phyloP scores from a whole-genome alignment of 2,888 invertebrate species.

The Calameuta pallipes region DNA sequence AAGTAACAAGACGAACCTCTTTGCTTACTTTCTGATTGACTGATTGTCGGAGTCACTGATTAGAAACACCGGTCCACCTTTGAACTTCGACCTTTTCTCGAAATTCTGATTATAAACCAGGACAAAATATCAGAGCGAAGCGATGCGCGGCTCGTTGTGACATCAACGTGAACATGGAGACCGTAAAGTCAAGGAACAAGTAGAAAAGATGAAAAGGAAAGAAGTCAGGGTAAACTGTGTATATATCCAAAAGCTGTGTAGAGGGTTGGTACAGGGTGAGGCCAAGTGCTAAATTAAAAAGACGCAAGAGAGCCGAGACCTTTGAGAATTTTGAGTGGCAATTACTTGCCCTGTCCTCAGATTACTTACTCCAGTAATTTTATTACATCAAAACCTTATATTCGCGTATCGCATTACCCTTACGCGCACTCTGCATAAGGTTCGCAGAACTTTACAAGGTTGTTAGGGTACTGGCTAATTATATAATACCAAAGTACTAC shows the following conservation, averaged over 20 bases:
- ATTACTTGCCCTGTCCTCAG: constrained; percentile 51
- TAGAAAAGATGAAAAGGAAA: neutral
- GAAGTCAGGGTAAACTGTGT: neutral
- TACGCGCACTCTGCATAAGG: constrained; percentile 3
- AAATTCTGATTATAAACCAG: neutral
- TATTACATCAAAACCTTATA: constrained; percentile 28
- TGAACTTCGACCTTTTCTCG: neutral
- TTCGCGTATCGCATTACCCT: neutral
- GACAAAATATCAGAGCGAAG: neutral
- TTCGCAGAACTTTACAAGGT: neutral
- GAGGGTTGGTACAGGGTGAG: constrained; percentile 14
- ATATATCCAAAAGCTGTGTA: neutral
- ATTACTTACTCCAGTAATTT: constrained; percentile 55
- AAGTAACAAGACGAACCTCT: neutral
- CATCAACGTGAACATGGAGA: neutral
- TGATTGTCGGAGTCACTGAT: neutral
- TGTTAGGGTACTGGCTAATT: neutral
- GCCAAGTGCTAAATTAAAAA: constrained; percentile 44
- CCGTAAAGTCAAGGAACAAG: neutral
- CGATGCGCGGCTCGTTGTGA: neutral
- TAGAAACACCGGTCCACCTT: neutral
- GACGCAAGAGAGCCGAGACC: constrained; percentile 30
- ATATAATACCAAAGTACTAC: neutral
- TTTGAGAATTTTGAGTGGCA: constrained; percentile 55
- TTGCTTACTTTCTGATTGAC: neutral